phyloP scores from a whole-genome alignment of 2,113 vertebrate species.

The Camelus dromedarius region DNA sequence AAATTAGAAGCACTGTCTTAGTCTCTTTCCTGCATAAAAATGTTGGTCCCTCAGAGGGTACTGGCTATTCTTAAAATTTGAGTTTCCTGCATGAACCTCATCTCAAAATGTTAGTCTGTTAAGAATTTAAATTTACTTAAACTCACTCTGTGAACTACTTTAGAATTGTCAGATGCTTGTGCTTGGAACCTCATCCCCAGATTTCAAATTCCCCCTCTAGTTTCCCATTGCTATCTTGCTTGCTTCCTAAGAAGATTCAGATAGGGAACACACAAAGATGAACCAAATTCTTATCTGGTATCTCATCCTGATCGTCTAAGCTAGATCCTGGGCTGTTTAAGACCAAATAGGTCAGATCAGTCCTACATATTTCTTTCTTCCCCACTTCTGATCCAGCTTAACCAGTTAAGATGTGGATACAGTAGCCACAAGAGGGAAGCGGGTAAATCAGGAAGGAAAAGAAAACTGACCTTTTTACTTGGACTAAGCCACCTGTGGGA shows the following conservation, averaged over 20 bases:
- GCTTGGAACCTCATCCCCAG: not conserved
- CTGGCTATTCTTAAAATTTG: constrained; percentile 30
- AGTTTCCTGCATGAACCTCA: not conserved
- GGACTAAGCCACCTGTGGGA: not conserved
- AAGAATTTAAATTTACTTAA: constrained; percentile 8
- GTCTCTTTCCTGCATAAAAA: not conserved
- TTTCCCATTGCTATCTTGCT: not conserved
- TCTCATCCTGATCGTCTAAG: not conserved
- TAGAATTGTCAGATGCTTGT: constrained; percentile 28
- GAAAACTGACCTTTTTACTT: constrained; percentile 42
- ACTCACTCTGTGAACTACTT: constrained; percentile 7
- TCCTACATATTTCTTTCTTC: constrained; percentile 38
- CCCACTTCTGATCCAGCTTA: constrained; percentile 40
- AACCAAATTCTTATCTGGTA: not conserved
- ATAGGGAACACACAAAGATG: not conserved
- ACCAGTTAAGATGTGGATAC: not conserved
- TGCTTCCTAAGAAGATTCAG: not conserved
- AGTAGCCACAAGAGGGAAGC: constrained; percentile 5
- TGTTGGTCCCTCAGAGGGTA: not conserved
- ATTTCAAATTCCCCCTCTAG: constrained; percentile 1
- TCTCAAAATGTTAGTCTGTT: constrained; percentile 42
- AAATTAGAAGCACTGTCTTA: not conserved
- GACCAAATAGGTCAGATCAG: not conserved
- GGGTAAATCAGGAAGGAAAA: not conserved
- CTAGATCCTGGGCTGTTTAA: not conserved